Conservation (phyloP, 1,140 invertebrate species). For the Drosophila yakuba region DNA sequence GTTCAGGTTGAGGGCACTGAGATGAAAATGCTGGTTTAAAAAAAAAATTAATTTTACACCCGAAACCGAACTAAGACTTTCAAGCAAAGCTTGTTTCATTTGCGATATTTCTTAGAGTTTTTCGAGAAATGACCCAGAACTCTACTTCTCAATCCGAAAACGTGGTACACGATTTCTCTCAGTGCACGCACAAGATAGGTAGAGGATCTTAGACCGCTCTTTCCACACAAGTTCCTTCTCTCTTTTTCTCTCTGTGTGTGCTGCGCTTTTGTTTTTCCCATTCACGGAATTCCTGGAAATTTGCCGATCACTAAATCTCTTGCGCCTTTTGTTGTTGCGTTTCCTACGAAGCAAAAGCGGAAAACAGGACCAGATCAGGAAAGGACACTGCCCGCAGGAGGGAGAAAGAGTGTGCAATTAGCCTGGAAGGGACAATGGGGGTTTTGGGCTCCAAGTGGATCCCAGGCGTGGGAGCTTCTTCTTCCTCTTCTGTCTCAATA, state of each 20-base stretch:
- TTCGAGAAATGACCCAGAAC: too few species aligned
- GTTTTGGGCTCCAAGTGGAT: constrained; percentile 29
- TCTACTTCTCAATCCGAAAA: neutral
- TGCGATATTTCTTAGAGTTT: neutral
- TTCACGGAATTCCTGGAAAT: constrained; percentile 79
- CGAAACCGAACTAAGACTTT: too few species aligned
- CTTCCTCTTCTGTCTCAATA: constrained; percentile 23
- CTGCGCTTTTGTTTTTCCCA: constrained; percentile 80
- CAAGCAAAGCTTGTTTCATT: neutral
- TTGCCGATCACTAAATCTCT: constrained; percentile 79
- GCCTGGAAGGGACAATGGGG: constrained; percentile 20
- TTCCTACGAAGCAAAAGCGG: constrained; percentile 60
- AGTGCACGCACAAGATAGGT: constrained; percentile 50
- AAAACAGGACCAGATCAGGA: constrained; percentile 52
- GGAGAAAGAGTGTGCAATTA: constrained; percentile 52
- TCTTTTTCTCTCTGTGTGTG: constrained; percentile 24
- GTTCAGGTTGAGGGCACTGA: constrained; percentile 51
- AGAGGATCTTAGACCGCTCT: constrained; percentile 40
- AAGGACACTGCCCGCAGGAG: constrained; percentile 41
- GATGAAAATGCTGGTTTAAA: neutral
- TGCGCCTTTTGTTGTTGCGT: constrained; percentile 52
- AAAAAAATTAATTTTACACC: neutral
- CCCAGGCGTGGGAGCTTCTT: constrained; percentile 73
- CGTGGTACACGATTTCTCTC: neutral
- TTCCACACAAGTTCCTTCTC: constrained; percentile 1